phyloP scores from a whole-genome alignment of 2,797 vertebrate species.

The Darevskia mixta region DNA sequence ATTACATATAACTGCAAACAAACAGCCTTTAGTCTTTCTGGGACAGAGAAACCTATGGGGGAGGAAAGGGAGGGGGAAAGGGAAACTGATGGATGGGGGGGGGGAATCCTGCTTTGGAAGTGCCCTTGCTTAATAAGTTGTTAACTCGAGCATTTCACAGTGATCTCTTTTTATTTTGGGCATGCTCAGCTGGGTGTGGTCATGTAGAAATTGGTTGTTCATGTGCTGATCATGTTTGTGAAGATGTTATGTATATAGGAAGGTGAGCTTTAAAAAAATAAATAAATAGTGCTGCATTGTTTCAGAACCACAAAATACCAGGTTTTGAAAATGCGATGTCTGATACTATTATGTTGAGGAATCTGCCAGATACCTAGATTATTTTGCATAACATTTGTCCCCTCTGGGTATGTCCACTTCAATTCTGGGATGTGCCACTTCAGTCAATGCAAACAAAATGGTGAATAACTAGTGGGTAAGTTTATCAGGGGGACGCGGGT shows the following conservation, averaged over 20 bases:
- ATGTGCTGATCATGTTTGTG: neutral
- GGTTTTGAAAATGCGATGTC: neutral
- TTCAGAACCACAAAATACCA: neutral
- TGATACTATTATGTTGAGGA: neutral
- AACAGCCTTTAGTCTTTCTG: slow-evolving; percentile 66
- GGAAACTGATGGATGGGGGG: slow-evolving; percentile 9
- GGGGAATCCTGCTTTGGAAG: neutral
- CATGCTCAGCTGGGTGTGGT: neutral
- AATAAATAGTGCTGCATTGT: neutral
- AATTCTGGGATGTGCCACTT: neutral
- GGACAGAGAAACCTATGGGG: slow-evolving; percentile 41
- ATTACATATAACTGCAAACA: slow-evolving; percentile 67
- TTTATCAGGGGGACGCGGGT: neutral
- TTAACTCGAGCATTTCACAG: neutral
- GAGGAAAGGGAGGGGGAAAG: neutral
- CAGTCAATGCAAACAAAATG: neutral
- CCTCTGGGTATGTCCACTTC: neutral
- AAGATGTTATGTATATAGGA: neutral
- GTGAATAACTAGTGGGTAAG: neutral
- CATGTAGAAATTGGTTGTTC: neutral
- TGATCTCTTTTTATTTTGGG: neutral
- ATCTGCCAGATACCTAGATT: neutral
- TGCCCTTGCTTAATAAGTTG: neutral
- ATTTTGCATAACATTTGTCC: neutral
- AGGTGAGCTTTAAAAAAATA: neutral